Base-by-base conservation (phyloP, 2,113 vertebrate species). In the Ciconia stormi region DNA sequence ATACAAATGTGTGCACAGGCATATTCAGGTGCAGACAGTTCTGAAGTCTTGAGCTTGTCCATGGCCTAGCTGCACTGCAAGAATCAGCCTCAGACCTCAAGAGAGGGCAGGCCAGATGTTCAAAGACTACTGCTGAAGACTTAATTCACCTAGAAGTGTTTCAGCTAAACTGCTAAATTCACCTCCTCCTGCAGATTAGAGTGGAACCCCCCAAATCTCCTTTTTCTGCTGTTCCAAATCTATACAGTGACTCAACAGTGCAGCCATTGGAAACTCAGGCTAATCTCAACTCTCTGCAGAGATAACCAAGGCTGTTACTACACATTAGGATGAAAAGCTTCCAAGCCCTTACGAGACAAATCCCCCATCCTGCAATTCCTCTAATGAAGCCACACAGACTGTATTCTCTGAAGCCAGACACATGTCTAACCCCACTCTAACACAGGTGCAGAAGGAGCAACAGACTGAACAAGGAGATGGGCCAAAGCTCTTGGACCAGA, bases 391-490 rank as follows among this genome's bases (percentile, higher is more conserved):
- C 56, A 86, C 46, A 53, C 29, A 56, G 30, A 19, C 52, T 23
- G 18, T n/a, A 19, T 6, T 30, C 59, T 32, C 40, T 32, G 46
- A 62, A 62, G 53, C 15, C 50, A 56, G 40, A 47, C 16, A 70
- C 25, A 17, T 25, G 11, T 9, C 32, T 38, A 52, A 16, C 22
- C 29, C 19, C 26, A 7, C 10, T 10, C 42, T 63, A 34, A 76
- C 0, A 9, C 7, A 47, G 18, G 26, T 58, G 52, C 38, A 17
- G 50, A 40, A 59, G 16, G 72, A 46, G 30, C 1, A 1, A 69
- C 3, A 10, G 50, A 55, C 29, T 63, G 32, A 77, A 20, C 5
- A 70, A 7, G 32, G 25, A 66, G 19, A 38, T 2, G 4, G 40
- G 52, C 8, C 46, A 40, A 71, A 53, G 70, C 44, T 30, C 32